phyloP scores from a whole-genome alignment of 2,888 invertebrate species.

The Lysandra coridon region DNA sequence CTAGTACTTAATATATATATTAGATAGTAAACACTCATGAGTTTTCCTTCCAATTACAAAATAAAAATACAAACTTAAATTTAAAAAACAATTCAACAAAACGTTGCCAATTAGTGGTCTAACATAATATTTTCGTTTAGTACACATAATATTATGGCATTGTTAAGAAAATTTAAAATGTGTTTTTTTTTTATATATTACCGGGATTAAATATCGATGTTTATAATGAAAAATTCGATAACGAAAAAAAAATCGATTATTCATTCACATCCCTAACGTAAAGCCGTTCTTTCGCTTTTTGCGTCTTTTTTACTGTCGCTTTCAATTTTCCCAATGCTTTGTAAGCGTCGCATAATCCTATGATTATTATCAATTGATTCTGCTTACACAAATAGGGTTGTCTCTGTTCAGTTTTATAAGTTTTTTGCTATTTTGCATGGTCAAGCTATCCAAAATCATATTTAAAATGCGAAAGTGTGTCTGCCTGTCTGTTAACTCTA shows the following conservation, averaged over 20 bases:
- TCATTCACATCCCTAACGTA: background rate
- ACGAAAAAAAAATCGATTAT: background rate
- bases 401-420: background rate
- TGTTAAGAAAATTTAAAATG: background rate
- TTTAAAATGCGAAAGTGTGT: no score
- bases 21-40: no score
- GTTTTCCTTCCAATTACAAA: no score
- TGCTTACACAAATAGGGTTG: background rate
- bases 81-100: background rate
- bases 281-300: conserved; percentile 39
- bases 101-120: background rate
- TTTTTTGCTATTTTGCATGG: background rate
- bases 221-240: no score
- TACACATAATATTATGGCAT: background rate
- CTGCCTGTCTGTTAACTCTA: no score
- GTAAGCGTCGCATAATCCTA: conserved; percentile 49
- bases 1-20: no score
- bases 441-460: no score
- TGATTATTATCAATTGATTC: conserved; percentile 33
- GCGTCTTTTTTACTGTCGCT: conserved; percentile 37
- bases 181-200: background rate
- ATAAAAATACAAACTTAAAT: no score
- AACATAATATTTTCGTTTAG: background rate
- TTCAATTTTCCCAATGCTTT: conserved; percentile 41
- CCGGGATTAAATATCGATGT: background rate